Percentiles rank a stretch among this genome's conserved stretches.
These are phyloP conservation scores for Pogonomyrmex barbatus DNA, from an alignment of 1,140 invertebrate species.

Conservation along the genomic window DNA sequence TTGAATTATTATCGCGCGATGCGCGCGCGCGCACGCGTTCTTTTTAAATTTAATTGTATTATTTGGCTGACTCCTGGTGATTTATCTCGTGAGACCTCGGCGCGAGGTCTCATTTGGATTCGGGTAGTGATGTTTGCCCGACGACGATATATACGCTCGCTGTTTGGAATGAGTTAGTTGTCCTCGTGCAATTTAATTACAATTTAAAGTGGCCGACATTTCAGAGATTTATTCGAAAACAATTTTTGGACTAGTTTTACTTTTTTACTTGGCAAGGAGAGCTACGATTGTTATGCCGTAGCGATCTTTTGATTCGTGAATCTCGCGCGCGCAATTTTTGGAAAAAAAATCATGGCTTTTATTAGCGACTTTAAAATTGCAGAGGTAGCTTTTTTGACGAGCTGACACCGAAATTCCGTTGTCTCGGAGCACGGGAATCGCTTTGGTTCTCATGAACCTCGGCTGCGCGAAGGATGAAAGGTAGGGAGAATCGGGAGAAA, in stretches of 20 bases:
- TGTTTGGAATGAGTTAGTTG: background rate
- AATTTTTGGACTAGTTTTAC: background rate
- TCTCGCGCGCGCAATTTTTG: background rate
- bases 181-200: background rate
- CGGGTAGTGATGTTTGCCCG: background rate
- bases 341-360: background rate
- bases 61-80: too few relatives aligned
- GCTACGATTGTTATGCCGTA: background rate
- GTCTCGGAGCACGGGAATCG: slow-evolving; percentile 74
- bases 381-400: slow-evolving; percentile 69
- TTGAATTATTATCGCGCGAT: background rate
- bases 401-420: slow-evolving; percentile 74
- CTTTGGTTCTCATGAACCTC: slow-evolving; percentile 79
- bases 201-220: background rate
- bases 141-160: background rate
- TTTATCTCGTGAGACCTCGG: background rate
- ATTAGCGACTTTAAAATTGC: slow-evolving; percentile 18
- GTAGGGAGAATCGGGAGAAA: slow-evolving; percentile 58
- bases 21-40: too few relatives aligned
- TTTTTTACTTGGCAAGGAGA: background rate
- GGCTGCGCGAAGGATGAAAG: slow-evolving; percentile 49
- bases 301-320: background rate
- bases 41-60: too few relatives aligned
- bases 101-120: background rate
- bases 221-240: background rate